Evolutionary conservation across 2,888 invertebrate genomes (phyloP).

Genomic region (Harpalus rufipes): DNA sequence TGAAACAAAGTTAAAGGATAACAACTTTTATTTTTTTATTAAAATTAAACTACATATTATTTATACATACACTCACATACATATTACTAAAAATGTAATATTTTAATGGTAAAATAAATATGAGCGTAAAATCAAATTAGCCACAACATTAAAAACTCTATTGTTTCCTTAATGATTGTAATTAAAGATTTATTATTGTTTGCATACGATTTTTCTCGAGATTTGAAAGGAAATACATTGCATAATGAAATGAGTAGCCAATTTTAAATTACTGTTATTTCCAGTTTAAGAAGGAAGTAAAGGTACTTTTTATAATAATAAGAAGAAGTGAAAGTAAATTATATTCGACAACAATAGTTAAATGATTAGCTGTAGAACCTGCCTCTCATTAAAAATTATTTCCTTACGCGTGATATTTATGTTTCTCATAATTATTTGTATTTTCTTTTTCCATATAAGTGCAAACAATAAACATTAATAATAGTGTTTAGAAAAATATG

Average conservation of each 20-base stretch:
- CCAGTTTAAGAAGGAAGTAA: slow-evolving; percentile 24
- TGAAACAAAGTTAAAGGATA: no score
- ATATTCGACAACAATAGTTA: slow-evolving; percentile 30
- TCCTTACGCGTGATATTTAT: slow-evolving; percentile 11
- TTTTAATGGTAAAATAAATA: no score
- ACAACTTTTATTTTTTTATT: no score
- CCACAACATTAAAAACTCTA: background rate
- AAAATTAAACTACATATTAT: no score
- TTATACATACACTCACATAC: no score
- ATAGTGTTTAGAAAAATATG: slow-evolving; percentile 13
- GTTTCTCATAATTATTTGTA: slow-evolving; percentile 33
- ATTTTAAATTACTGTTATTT: slow-evolving; percentile 35
- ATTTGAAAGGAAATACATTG: slow-evolving; percentile 12
- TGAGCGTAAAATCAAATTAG: no score
- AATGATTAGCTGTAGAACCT: slow-evolving; percentile 3
- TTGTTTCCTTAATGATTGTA: background rate
- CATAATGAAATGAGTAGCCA: slow-evolving; percentile 4
- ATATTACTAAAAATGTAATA: no score
- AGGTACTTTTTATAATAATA: slow-evolving; percentile 6
- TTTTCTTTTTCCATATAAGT: slow-evolving; percentile 29
- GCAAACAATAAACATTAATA: slow-evolving; percentile 23
- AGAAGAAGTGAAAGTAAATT: slow-evolving; percentile 30
- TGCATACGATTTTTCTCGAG: background rate
- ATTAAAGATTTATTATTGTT: background rate
- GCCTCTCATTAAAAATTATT: slow-evolving; percentile 15